Percentiles rank a stretch among this genome's conserved stretches.
phyloP scores from a whole-genome alignment of 1,140 invertebrate genomes.

The Hetaerina americana region DNA sequence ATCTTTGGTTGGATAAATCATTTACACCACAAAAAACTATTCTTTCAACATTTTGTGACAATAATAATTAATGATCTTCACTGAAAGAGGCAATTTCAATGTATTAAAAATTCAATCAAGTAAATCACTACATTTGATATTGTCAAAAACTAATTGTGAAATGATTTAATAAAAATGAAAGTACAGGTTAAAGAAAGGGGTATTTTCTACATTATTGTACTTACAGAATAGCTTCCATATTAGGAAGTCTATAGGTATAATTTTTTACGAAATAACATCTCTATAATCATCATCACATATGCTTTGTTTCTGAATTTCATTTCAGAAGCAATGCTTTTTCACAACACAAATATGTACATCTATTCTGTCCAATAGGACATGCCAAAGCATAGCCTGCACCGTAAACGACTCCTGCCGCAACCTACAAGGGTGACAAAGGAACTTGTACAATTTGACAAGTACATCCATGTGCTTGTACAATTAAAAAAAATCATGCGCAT shows the following conservation, averaged over 20 bases:
- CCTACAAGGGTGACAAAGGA: neutral
- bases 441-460: neutral
- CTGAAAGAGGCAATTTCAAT: no score
- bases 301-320: neutral
- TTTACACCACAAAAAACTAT: no score
- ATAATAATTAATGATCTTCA: no score
- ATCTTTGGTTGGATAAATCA: no score
- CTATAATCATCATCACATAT: neutral
- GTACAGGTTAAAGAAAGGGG: no score
- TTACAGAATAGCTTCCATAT: neutral
- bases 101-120: no score
- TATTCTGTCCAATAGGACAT: neutral
- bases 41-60: no score
- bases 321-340: neutral
- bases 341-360: neutral
- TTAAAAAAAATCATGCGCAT: no score
- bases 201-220: neutral
- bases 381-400: neutral
- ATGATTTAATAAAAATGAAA: neutral
- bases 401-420: neutral
- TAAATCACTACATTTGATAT: no score
- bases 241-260: neutral
- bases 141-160: no score
- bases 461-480: neutral
- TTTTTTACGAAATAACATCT: neutral